Conservation (phyloP, 2,797 vertebrate genomes). For the Dryobates pubescens region DNA sequence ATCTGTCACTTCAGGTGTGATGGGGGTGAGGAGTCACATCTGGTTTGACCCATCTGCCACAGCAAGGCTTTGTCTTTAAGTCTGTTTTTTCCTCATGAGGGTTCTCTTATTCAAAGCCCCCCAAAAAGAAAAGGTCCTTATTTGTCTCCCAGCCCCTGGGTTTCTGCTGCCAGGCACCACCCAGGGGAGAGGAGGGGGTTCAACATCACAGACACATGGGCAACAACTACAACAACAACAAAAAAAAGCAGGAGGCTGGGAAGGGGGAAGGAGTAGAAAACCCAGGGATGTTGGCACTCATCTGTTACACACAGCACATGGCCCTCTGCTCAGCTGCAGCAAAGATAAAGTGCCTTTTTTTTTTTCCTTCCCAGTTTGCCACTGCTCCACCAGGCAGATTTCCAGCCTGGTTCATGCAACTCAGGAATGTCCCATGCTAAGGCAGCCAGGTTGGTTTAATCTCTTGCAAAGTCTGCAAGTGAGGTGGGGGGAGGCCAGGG, state of each 20-base stretch:
- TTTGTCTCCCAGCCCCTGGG: not conserved
- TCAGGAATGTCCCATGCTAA: slow-evolving; percentile 29
- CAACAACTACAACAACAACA: not conserved
- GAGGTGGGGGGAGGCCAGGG: not conserved
- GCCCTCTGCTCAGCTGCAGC: not conserved
- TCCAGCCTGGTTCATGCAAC: slow-evolving; percentile 36
- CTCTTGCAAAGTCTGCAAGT: not conserved
- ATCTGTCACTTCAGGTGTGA: not conserved
- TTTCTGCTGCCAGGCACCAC: not conserved
- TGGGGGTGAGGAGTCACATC: not conserved
- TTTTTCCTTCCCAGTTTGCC: slow-evolving; percentile 3
- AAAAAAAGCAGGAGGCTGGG: not conserved
- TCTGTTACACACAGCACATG: slow-evolving; percentile 3
- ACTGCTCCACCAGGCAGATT: not conserved
- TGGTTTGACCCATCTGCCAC: not conserved
- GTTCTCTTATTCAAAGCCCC: not conserved
- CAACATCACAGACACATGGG: not conserved
- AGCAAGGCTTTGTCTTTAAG: not conserved
- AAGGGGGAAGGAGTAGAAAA: not conserved
- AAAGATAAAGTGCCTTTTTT: slow-evolving; percentile 3
- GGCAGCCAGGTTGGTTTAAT: slow-evolving; percentile 20
- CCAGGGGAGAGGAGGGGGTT: not conserved
- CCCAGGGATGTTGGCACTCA: not conserved
- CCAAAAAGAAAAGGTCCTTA: not conserved
- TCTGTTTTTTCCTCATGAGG: not conserved